Conservation (phyloP, 2,888 invertebrate species). For the Eudasyphora cyanicolor region DNA sequence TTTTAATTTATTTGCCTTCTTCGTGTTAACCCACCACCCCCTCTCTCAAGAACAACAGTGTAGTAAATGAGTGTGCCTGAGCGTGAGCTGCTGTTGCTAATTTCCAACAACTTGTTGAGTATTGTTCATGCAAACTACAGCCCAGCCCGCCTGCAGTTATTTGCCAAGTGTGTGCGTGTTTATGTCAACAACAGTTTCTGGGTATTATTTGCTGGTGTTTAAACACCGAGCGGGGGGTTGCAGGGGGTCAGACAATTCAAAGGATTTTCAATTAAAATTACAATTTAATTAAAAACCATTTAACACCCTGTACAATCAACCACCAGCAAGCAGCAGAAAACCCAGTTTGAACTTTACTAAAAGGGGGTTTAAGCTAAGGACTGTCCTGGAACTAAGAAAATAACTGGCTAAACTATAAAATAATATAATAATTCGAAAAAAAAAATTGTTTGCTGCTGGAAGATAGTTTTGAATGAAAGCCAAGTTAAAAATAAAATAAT, state of each 20-base stretch:
- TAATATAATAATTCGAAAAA: too few relatives aligned
- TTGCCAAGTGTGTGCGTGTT: background rate
- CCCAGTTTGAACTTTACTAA: too few relatives aligned
- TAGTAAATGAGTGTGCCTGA: background rate
- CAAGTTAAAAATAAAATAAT: too few relatives aligned
- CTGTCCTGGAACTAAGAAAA: too few relatives aligned
- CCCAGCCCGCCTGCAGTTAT: background rate
- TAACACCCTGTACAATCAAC: conserved; percentile 26
- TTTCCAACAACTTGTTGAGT: conserved; percentile 22
- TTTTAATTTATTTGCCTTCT: background rate
- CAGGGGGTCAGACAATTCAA: conserved; percentile 19
- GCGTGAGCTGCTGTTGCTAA: background rate
- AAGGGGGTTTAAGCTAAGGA: background rate
- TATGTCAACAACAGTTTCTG: background rate
- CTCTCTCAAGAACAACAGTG: too few relatives aligned
- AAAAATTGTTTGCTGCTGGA: too few relatives aligned
- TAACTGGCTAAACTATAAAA: too few relatives aligned
- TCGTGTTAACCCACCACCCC: background rate
- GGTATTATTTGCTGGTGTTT: conserved; percentile 10
- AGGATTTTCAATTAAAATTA: conserved; percentile 49
- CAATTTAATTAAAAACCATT: conserved; percentile 62
- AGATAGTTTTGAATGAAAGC: too few relatives aligned
- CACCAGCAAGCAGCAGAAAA: too few relatives aligned
- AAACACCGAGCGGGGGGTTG: background rate
- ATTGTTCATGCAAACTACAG: background rate